Evolutionary conservation across 2,888 invertebrate species (phyloP), one percentile per base, ranked within the genome.

Genomic region (Pemphredon lugubris): DNA sequence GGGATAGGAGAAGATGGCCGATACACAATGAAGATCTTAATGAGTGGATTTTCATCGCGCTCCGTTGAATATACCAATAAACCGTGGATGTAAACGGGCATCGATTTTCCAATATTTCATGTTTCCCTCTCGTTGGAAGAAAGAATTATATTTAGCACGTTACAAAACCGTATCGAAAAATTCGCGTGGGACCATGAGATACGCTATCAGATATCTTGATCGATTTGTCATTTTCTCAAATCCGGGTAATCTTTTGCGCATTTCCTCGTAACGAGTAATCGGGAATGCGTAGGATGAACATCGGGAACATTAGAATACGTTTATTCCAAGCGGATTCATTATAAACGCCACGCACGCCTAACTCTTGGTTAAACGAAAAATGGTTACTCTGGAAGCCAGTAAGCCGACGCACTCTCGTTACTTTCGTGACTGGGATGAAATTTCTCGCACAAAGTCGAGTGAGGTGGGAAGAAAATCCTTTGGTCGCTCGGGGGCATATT

Each of bases 341-440:
- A 47, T 63, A 55, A 69, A 77, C 65, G 66, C 78, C 51, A 58
- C 34, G 13, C 70, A 54, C 70, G 75, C 53, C 59, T 67, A 67
- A 63, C 59, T 53, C 54, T 60, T 75, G 69, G 79, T 78, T 78
- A 75, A 78, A 58, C 65, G 75, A 60, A 48, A 72, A 75, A 78
- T 67, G 70, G 78, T 78, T 67, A 64, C 70, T 20, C 61, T 39
- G 30, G 42, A 18, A 48, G 58, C 16, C 42, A 44, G 44, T 67
- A 57, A 58, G 59, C 53, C 45, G 60, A 58, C 59, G 54, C 63
- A 58, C 40, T 61, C 45, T 9, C 40, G 58, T 32, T 16, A 48
- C 55, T 48, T 59, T 68, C 39, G 32, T 45, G 26, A 57, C 32
- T 53, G 39, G 20, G 16, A 61, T 51, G 50, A 63, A 57, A 53